A percentile compares a stretch with the other conserved stretches of the same genome.
These are phyloP conservation scores for Urechis unicinctus DNA, from an alignment of 2,888 invertebrate genomes.

Conservation along the genomic window DNA sequence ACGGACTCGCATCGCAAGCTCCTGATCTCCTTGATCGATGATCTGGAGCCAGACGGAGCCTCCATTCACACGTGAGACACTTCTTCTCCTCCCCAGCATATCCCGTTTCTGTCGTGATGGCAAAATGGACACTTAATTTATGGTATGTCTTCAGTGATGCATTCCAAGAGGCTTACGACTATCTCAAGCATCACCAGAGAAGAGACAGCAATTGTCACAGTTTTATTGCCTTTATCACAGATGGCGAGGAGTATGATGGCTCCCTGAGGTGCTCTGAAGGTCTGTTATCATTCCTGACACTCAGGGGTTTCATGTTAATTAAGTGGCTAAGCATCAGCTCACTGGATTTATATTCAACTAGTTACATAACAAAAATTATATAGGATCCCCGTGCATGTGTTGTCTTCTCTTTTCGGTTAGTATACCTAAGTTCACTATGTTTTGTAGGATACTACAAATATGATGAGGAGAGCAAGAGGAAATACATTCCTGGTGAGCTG, in stretches of 20 bases:
- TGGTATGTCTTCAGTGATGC: constrained; percentile 9
- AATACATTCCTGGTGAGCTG: constrained; percentile 7
- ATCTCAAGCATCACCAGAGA: constrained; percentile 5
- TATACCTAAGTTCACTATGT: neutral
- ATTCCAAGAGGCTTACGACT: constrained; percentile 12
- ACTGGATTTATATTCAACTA: too few species aligned
- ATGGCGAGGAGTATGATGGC: constrained; percentile 12
- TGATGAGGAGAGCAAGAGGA: constrained; percentile 6
- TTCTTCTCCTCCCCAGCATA: neutral
- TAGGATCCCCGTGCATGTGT: neutral
- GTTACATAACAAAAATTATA: too few species aligned
- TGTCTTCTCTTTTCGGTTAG: neutral
- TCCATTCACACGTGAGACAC: constrained; percentile 15
- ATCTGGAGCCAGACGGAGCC: constrained; percentile 11
- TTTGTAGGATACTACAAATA: constrained; percentile 16
- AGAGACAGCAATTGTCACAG: constrained; percentile 2
- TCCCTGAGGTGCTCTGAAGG: constrained; percentile 15
- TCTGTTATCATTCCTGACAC: too few species aligned
- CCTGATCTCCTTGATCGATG: constrained; percentile 6
- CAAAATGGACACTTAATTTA: constrained; percentile 5
- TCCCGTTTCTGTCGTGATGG: neutral
- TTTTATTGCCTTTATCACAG: constrained; percentile 18
- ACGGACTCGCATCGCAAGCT: constrained; percentile 5
- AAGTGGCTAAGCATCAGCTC: too few species aligned
- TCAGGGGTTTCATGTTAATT: too few species aligned